Evolutionary conservation across 2,113 vertebrate species (phyloP), one percentile per base, ranked within the genome.

Genomic region (Brachypteracias leptosomus): DNA sequence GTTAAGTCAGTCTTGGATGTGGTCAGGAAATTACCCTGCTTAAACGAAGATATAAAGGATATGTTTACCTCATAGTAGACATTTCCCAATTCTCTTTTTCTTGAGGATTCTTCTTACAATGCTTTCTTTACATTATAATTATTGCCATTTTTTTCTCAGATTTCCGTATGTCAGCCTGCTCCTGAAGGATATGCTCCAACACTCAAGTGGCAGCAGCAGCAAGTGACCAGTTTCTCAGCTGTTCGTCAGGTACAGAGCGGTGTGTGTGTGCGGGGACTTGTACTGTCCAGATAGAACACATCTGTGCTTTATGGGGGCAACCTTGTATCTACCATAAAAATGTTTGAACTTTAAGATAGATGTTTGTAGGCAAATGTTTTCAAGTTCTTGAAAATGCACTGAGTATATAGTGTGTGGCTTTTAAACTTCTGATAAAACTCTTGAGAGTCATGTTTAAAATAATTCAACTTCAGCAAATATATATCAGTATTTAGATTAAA

Each of bases 121-220:
- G 24, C 51, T 82, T 33, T 94, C n/a, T 77, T 92, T 63, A 79
- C 83, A 51, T 95, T 92, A 61, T 85, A 89, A 90, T 94, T 94
- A 68, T 77, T 80, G 78, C 83, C 57, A 96, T 65, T 95, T 59
- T 92, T 94, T 89, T 76, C 67, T 77, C 89, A 99, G 99, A 97
- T 99, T 91, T 98, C 98, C 2, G 98, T 98, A 8, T 99, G 99
- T 79, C 98, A 98, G 31, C 98, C 99, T 63, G 99, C 99, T 63
- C 99, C 99, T 29, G 97, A 97, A 90, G 99, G 99, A 31, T 99
- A 98, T 85, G 99, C 97, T 62, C 99, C 99, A 52, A 99, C 99
- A 4, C 97, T 99, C 73, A 97, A 95, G 31, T 99, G 99, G 99
- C 99, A 99, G 55, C 99, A 98, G 91, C 98, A 98, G 61, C 99